These are phyloP conservation scores for Tokudaia tokunoshimensis DNA, from an alignment of 2,797 vertebrate genomes.

Conservation along the genomic window DNA sequence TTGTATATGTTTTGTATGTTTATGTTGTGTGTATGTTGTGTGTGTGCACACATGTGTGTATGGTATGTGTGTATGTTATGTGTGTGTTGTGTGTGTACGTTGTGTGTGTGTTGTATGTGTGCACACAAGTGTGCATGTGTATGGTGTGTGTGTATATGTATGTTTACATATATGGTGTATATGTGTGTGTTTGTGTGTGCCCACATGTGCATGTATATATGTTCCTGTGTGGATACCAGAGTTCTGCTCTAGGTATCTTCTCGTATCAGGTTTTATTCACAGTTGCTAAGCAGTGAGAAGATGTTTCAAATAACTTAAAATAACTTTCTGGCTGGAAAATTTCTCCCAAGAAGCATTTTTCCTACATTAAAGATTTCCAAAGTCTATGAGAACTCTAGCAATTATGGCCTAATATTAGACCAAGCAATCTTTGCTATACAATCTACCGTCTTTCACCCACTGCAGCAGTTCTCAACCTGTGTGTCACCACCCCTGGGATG, in stretches of 20 bases:
- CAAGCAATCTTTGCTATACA: not conserved
- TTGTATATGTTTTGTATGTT: not conserved
- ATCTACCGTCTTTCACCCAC: not conserved
- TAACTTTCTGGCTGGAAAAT: constrained; percentile 27
- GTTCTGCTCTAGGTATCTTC: not conserved
- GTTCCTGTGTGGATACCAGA: not conserved
- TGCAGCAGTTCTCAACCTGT: not conserved
- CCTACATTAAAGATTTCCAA: constrained; percentile 10
- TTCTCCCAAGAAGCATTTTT: constrained; percentile 48
- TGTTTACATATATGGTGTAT: not conserved
- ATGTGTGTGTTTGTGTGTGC: not conserved
- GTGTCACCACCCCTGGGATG: not conserved
- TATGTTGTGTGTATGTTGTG: too few species aligned
- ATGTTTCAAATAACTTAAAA: not conserved
- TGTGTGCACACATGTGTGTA: too few species aligned
- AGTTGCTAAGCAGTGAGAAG: not conserved
- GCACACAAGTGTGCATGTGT: too few species aligned
- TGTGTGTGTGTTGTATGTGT: too few species aligned
- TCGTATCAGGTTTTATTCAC: not conserved
- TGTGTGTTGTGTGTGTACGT: not conserved
- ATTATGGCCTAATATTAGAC: not conserved
- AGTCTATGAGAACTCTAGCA: not conserved
- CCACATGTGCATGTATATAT: not conserved
- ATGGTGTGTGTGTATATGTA: not conserved
- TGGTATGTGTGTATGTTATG: not conserved